phyloP scores from a whole-genome alignment of 2,888 invertebrate species.

The Rhorus exstirpatorius region DNA sequence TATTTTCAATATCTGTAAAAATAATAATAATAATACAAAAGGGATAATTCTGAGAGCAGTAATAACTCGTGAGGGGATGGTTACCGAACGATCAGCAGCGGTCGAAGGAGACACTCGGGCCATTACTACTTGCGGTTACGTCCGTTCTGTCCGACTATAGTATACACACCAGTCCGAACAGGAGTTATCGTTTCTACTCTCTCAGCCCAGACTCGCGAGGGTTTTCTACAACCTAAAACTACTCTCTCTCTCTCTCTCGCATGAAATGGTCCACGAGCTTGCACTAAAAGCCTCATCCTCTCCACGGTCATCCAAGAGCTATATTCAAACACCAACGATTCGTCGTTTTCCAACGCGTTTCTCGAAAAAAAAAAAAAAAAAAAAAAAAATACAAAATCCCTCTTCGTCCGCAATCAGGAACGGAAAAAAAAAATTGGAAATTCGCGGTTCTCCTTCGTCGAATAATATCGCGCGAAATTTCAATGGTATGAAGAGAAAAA shows the following conservation, averaged over 20 bases:
- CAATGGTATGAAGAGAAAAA: constrained; percentile 22
- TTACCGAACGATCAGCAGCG: constrained; percentile 42
- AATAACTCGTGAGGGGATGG: constrained; percentile 36
- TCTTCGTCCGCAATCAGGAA: constrained; percentile 18
- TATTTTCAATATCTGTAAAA: neutral
- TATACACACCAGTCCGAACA: constrained; percentile 48
- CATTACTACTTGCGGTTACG: constrained; percentile 61
- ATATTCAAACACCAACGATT: constrained; percentile 21
- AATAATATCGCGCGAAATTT: constrained; percentile 45
- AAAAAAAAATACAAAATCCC: no score
- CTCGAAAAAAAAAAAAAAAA: neutral
- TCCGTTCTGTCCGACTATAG: constrained; percentile 43
- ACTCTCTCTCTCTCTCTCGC: neutral
- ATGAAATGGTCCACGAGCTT: constrained; percentile 19
- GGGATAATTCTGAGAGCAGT: constrained; percentile 30
- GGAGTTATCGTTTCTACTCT: constrained; percentile 55
- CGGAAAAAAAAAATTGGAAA: constrained; percentile 14
- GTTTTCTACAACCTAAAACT: constrained; percentile 39
- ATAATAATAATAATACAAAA: constrained; percentile 2
- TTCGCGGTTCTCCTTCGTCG: constrained; percentile 28
- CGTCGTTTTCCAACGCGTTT: neutral
- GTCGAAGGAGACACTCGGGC: constrained; percentile 42
- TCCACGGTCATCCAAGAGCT: constrained; percentile 10
- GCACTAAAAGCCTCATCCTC: constrained; percentile 37
- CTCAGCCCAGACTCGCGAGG: neutral